Evolutionary conservation across 35 echinoderm and acorn worm genomes (phyloP), one percentile per base, ranked within the genome.

Genomic region (Diadema setosum): DNA sequence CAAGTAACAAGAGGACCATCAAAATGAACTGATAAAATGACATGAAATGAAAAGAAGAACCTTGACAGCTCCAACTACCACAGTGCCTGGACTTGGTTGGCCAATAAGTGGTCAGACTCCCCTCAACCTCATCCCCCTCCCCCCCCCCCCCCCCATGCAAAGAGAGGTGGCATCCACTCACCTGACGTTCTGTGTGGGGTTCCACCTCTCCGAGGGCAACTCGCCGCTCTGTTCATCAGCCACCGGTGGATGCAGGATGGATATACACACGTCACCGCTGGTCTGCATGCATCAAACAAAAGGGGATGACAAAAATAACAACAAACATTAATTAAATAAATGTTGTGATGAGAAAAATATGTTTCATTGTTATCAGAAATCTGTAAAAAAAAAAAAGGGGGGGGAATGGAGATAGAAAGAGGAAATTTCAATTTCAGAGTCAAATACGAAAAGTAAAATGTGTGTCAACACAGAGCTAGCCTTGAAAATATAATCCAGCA

Each of bases 111-210:
- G n/a, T n/a, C n/a, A n/a, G n/a, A n/a, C n/a, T n/a, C n/a, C n/a
- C n/a, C n/a, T n/a, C n/a, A n/a, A n/a, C n/a, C n/a, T n/a, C n/a
- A n/a, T n/a, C n/a, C n/a, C n/a, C n/a, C n/a, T 11, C n/a, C 48
- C 48, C 48, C 48, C 48, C 48, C 48, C 48, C 48, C 48, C 48
- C 48, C 48, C 48, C 9, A 52, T 52, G 48, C 48, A n/a, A n/a
- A 5, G 41, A 82, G 43, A 9, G 2, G 17, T 23, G 25, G 45
- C 25, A 21, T 45, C 45, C 25, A 42, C 86, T 90, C 55, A 98
- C 96, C 96, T 94, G 70, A 98, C 96, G 87, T 89, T 98, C 58
- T 98, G 96, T 89, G 96, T 98, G 17, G 96, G 96, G 80, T 98
- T 98, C 96, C 96, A 98, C 74, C 96, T 98, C 87, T 98, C 96